These are phyloP conservation scores for Clitarchus hookeri DNA, from an alignment of 2,888 invertebrate genomes.

Conservation along the genomic window DNA sequence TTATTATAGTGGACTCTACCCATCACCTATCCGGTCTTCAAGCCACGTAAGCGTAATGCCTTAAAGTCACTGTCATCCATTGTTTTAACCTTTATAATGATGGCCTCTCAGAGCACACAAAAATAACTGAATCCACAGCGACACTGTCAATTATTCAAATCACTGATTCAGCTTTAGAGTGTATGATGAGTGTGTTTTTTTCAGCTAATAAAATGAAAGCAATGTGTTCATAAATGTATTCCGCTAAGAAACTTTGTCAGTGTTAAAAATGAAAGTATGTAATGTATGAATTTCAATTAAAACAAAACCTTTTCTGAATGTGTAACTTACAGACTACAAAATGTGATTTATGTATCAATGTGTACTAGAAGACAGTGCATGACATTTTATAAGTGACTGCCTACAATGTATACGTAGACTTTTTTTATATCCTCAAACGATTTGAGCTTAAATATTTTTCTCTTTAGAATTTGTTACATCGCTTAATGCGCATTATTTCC, in stretches of 20 bases:
- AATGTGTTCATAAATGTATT: too few species aligned
- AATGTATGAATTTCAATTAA: not conserved
- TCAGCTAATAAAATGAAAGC: too few species aligned
- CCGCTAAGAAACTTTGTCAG: not conserved
- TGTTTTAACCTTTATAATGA: too few species aligned
- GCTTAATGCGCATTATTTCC: not conserved
- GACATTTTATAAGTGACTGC: not conserved
- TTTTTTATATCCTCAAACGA: not conserved
- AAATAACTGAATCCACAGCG: too few species aligned
- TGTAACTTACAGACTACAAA: not conserved
- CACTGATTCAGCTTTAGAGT: too few species aligned
- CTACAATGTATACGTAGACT: not conserved
- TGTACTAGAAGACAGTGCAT: not conserved
- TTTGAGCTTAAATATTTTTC: not conserved
- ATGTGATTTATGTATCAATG: not conserved
- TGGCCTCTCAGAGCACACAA: too few species aligned
- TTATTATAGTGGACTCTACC: too few species aligned
- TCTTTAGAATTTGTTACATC: conserved; percentile 26
- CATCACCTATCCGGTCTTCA: too few species aligned
- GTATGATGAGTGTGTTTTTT: too few species aligned
- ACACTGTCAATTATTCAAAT: too few species aligned
- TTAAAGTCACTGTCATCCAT: too few species aligned
- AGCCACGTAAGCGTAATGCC: too few species aligned
- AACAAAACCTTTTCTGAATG: not conserved
- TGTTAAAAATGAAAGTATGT: not conserved